Percentiles rank a stretch among this genome's conserved stretches.
Conservation (phyloP, 2,888 invertebrate species). For the Lithosia quadra region DNA sequence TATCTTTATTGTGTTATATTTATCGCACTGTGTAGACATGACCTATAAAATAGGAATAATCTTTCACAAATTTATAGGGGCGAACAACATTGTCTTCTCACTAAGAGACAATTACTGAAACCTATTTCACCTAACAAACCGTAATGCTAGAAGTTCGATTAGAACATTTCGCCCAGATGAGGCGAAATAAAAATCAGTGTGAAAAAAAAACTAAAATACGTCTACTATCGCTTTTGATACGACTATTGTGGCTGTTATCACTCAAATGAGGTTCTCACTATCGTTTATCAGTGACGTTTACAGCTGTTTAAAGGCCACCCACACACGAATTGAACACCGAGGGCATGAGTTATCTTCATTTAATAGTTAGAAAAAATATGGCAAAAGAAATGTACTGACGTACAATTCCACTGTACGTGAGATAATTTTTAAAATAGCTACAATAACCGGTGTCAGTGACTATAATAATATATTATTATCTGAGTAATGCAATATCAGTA, state of each 20-base stretch:
- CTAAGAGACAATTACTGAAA: neutral
- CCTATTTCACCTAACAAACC: neutral
- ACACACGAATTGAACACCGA: slow-evolving; percentile 14
- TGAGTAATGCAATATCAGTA: slow-evolving; percentile 15
- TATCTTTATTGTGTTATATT: slow-evolving; percentile 3
- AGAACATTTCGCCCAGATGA: neutral
- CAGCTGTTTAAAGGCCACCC: slow-evolving; percentile 52
- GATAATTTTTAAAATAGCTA: neutral
- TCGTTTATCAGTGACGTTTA: slow-evolving; percentile 49
- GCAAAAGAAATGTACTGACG: slow-evolving; percentile 16
- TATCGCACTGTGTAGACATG: neutral
- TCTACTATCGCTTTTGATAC: slow-evolving; percentile 39
- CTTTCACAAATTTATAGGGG: neutral
- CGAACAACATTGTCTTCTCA: neutral
- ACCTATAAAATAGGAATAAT: neutral
- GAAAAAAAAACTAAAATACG: slow-evolving; percentile 15
- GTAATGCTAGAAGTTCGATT: neutral
- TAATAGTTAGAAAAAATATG: slow-evolving; percentile 22
- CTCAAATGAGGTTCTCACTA: slow-evolving; percentile 47
- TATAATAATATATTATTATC: slow-evolving; percentile 21
- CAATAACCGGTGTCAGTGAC: neutral
- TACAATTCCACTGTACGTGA: neutral
- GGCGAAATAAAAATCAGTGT: neutral
- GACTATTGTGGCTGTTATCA: slow-evolving; percentile 46
- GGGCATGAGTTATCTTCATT: slow-evolving; percentile 36